Conservation (phyloP, 1,140 invertebrate species). For the Caerostris darwini region DNA sequence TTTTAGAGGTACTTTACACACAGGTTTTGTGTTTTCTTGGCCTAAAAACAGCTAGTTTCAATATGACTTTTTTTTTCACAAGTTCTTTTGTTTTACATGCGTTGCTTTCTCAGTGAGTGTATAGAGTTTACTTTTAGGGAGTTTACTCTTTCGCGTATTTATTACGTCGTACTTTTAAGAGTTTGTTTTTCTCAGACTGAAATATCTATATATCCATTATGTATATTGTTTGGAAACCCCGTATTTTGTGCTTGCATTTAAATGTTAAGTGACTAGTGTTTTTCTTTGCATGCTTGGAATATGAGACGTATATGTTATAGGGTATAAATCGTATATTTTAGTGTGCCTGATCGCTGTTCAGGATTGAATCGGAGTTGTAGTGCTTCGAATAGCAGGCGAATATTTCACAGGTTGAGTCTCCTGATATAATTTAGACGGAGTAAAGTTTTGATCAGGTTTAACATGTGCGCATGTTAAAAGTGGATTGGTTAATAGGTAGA, state of each 20-base stretch:
- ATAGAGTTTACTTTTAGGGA: neutral
- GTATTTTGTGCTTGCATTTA: constrained; percentile 1
- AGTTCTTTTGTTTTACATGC: constrained; percentile 7
- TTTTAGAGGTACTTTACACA: constrained; percentile 59
- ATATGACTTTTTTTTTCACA: neutral
- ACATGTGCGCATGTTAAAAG: no score
- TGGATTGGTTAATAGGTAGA: no score
- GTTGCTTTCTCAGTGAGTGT: neutral
- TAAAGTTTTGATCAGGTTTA: no score
- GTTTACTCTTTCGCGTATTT: constrained; percentile 35
- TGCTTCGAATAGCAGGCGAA: neutral
- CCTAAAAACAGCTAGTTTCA: constrained; percentile 40
- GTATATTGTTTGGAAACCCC: constrained; percentile 42
- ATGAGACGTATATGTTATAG: neutral
- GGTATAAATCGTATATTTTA: no score
- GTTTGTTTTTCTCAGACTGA: constrained; percentile 36
- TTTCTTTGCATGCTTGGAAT: neutral
- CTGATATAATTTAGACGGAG: neutral
- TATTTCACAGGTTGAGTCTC: neutral
- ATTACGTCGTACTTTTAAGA: constrained; percentile 12
- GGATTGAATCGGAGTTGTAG: neutral
- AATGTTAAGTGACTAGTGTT: neutral
- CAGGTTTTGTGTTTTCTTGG: constrained; percentile 61
- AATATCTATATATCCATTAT: constrained; percentile 8
- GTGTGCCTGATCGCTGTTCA: neutral